Evolutionary conservation across 2,888 invertebrate species (phyloP).

Genomic region (Campoletis raptor): DNA sequence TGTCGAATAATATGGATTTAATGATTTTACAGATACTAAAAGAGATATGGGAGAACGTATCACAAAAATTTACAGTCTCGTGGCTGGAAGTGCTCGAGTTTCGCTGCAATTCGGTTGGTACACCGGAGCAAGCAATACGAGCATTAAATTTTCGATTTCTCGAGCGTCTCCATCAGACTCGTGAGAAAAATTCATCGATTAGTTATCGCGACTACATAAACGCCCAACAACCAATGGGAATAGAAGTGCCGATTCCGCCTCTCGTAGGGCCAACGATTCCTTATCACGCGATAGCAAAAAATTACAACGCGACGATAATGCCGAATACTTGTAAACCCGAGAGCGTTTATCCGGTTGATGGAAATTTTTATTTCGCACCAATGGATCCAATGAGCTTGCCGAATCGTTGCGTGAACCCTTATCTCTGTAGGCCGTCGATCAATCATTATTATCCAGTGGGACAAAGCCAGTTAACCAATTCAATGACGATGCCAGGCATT

Average conservation of each 20-base stretch:
- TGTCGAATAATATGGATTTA: background rate
- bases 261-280: conserved; percentile 72
- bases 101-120: conserved; percentile 86
- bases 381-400: conserved; percentile 30
- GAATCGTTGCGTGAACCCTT: conserved; percentile 63
- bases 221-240: conserved; percentile 69
- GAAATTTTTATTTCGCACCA: conserved; percentile 60
- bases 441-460: conserved; percentile 68
- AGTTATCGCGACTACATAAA: conserved; percentile 73
- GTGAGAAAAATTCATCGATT: conserved; percentile 71
- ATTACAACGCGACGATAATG: conserved; percentile 72
- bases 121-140: conserved; percentile 86
- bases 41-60: conserved; percentile 90
- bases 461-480: conserved; percentile 4
- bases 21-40: conserved; percentile 88
- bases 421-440: conserved; percentile 49
- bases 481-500: conserved; percentile 74
- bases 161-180: conserved; percentile 84
- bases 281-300: conserved; percentile 75
- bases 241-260: conserved; percentile 71
- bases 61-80: conserved; percentile 85
- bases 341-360: conserved; percentile 69
- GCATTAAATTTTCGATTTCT: conserved; percentile 85
- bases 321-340: conserved; percentile 73
- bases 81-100: conserved; percentile 90